These are phyloP conservation scores for Phylloscopus trochiloides DNA, from an alignment of 2,113 vertebrate species.

Conservation along the genomic window DNA sequence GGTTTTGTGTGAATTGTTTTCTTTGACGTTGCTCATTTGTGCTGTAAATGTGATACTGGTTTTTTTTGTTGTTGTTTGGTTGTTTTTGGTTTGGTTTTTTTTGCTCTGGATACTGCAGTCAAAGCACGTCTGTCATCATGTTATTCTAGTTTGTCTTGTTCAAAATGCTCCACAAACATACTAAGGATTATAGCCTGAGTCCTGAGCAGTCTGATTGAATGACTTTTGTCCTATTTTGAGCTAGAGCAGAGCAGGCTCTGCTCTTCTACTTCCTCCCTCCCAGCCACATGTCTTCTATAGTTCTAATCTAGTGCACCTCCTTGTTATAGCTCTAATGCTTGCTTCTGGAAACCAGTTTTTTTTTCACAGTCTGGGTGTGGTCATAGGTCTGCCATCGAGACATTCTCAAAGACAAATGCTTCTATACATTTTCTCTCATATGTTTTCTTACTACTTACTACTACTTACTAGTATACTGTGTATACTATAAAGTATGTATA, in stretches of 20 bases:
- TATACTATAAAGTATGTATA: neutral
- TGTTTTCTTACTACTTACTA: neutral
- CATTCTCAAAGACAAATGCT: neutral
- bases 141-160: neutral
- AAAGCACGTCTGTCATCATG: neutral
- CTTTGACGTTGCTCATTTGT: neutral
- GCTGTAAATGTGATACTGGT: neutral
- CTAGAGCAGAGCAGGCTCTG: neutral
- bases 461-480: too few species aligned
- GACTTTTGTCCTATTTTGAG: neutral
- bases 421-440: neutral
- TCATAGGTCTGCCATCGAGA: neutral
- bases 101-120: neutral
- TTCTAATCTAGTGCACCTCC: neutral
- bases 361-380: neutral
- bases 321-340: neutral
- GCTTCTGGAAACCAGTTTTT: neutral
- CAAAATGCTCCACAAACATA: neutral
- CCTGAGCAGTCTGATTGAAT: neutral
- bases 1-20: neutral
- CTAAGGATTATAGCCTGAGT: neutral
- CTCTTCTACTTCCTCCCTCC: neutral
- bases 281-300: neutral
- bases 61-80: neutral
- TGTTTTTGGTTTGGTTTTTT: neutral